Evolutionary conservation across 2,888 invertebrate species (phyloP), one percentile per base, ranked within the genome.

Genomic region (Sphaerophoria taeniata): DNA sequence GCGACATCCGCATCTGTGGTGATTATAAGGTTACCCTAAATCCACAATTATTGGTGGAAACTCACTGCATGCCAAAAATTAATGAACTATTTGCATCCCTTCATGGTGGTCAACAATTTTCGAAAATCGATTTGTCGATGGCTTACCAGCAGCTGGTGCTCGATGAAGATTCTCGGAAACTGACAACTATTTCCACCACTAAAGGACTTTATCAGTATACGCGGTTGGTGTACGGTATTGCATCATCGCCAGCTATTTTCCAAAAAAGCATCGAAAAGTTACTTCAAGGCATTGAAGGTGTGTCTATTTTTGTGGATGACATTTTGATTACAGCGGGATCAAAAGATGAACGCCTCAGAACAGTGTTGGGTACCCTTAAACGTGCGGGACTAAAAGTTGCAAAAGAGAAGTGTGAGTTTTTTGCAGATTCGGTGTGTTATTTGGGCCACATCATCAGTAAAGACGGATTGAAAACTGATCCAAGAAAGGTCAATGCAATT

Each of bases 161-260:
- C 6, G 88, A 89, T 11, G 89, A 89, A 45, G 76, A 87, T 33
- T 87, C 87, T 0, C 87, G 79, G 24, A 87, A 82, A 16, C 75
- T 89, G 16, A 83, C 88, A 14, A 88, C 89, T 0, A 88, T 88
- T 83, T 88, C 87, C 31, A 88, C 24, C 88, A 88, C 43, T 65
- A 90, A 55, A 81, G 67, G 79, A 11, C 36, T 79, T 2, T 24
- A 47, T 39, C n/a, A 56, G 53, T 79, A 79, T 55, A 72, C 72
- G 9, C 14, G 80, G 49, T 34, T 90, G 34, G 89, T 90, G 4
- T 90, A 88, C 82, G 90, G 90, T 0, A 88, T 89, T 39, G 89
- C 90, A 24, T 88, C 90, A 36, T 89, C 90, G 4, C 88, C 89
- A 36, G 88, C 89, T 7, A 90, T 90, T 87, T 90, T 90, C 86